Conservation (phyloP, 2,113 vertebrate genomes). For the Sakesphorus luctuosus region DNA sequence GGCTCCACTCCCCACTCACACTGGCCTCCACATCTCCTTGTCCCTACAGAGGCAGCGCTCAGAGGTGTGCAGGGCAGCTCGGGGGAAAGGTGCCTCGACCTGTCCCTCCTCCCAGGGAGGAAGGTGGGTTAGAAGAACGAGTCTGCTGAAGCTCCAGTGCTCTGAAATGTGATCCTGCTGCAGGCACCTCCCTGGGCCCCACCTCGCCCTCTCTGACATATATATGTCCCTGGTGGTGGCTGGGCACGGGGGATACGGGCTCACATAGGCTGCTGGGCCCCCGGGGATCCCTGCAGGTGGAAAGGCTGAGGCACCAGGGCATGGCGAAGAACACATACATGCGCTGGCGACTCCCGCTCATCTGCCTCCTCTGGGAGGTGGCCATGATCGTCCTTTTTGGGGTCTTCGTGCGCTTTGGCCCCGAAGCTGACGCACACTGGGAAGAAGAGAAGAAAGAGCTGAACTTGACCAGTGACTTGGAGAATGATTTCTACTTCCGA, state of each 20-base stretch:
- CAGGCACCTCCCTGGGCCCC: constrained; percentile 59
- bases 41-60: neutral
- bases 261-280: rapidly evolving
- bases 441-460: neutral
- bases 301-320: neutral
- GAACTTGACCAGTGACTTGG: constrained; percentile 84
- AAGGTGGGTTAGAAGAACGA: neutral
- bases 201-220: neutral
- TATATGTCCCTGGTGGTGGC: neutral
- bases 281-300: neutral
- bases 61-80: neutral
- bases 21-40: neutral
- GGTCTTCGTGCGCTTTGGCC: constrained; percentile 87
- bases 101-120: neutral
- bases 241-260: rapidly evolving
- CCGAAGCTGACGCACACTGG: constrained; percentile 82
- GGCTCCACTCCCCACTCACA: neutral
- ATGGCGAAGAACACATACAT: constrained; percentile 84
- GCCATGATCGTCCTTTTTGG: constrained; percentile 92
- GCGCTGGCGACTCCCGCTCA: constrained; percentile 83
- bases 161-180: constrained; percentile 49
- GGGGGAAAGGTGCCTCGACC: neutral
- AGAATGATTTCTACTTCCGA: constrained; percentile 97
- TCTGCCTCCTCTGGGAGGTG: constrained; percentile 87
- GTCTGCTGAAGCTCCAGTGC: neutral